phyloP scores from a whole-genome alignment of 2,888 invertebrate species.

The Microchrysa polita region DNA sequence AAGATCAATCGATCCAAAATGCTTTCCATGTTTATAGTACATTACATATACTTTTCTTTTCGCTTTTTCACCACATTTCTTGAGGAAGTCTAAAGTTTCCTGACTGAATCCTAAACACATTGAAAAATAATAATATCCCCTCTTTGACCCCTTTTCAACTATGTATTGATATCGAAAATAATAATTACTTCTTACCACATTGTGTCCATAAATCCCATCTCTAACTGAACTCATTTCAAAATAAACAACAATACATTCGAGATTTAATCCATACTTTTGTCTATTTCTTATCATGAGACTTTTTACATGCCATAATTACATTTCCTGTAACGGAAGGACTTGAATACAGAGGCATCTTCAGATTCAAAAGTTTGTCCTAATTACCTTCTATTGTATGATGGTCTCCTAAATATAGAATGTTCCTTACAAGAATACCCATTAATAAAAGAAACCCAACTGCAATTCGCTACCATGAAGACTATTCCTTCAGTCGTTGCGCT shows the following conservation, averaged over 20 bases:
- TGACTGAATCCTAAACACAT: no score
- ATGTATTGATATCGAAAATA: no score
- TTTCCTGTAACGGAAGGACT: conserved; percentile 7
- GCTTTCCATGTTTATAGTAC: no score
- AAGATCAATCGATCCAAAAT: no score
- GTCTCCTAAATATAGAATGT: conserved; percentile 8
- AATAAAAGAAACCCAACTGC: not conserved
- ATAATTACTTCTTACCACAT: no score
- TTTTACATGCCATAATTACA: conserved; percentile 4
- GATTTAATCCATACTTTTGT: not conserved
- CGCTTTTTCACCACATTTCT: no score
- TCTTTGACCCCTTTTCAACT: no score
- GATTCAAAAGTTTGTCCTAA: conserved; percentile 33
- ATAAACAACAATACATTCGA: conserved; percentile 1
- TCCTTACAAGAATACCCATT: not conserved
- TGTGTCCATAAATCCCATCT: no score
- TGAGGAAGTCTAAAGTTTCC: no score
- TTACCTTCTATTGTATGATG: conserved; percentile 22
- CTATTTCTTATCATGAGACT: not conserved
- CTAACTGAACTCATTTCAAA: not conserved
- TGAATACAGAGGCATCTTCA: conserved; percentile 3
- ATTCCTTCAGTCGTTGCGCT: no score
- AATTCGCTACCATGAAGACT: not conserved
- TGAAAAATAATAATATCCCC: no score
- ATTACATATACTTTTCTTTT: no score